Evolutionary conservation across 2,888 invertebrate genomes (phyloP).

Genomic region (Argynnis bischoffii): DNA sequence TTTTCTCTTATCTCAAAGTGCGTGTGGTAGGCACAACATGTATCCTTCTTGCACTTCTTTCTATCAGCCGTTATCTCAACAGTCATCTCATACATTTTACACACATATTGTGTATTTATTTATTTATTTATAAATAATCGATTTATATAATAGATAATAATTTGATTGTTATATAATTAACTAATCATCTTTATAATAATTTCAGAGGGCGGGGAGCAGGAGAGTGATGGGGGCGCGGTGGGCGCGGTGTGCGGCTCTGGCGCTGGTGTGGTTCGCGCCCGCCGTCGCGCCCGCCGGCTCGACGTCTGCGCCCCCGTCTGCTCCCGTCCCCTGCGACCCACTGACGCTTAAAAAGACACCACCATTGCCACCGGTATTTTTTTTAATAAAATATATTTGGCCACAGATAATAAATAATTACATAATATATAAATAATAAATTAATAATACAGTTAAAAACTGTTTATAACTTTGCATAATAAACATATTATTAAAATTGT

Average conservation of each 20-base stretch:
- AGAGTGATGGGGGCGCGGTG: constrained; percentile 74
- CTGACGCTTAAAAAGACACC: constrained; percentile 60
- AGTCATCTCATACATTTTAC: too few relatives aligned
- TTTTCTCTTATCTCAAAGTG: too few relatives aligned
- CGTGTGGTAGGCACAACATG: too few relatives aligned
- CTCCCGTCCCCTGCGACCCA: constrained; percentile 56
- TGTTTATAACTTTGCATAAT: too few relatives aligned
- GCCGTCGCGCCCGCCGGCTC: constrained; percentile 59
- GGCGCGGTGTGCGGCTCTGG: constrained; percentile 66
- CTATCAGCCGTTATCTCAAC: too few relatives aligned
- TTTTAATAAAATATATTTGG: neutral
- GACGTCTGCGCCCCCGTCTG: constrained; percentile 56
- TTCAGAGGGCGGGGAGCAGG: constrained; percentile 47
- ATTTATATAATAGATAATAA: too few relatives aligned
- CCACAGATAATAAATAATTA: neutral
- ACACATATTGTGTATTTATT: too few relatives aligned
- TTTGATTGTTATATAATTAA: too few relatives aligned
- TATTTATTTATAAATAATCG: too few relatives aligned
- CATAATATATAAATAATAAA: too few relatives aligned
- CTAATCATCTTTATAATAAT: neutral
- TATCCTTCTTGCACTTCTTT: too few relatives aligned
- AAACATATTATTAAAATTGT: neutral
- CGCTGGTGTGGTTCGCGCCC: constrained; percentile 74
- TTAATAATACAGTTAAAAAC: too few relatives aligned
- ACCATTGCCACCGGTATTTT: constrained; percentile 59